A percentile compares a stretch with the other conserved stretches of the same genome.
These are phyloP conservation scores for Passer domesticus DNA, from an alignment of 2,113 vertebrate species.

Conservation along the genomic window DNA sequence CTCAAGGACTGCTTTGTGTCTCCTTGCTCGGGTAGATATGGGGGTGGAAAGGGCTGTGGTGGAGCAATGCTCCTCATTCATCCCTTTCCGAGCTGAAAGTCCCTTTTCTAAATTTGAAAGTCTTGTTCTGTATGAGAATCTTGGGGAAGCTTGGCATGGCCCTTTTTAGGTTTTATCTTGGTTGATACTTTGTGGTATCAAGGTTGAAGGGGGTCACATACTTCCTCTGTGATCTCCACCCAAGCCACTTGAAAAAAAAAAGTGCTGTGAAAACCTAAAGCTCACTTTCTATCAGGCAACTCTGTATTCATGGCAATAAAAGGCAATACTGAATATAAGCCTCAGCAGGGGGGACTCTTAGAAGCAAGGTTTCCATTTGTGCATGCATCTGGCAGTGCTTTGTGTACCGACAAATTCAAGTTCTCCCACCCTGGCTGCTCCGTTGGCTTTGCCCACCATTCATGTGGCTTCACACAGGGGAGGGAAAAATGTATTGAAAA, in stretches of 20 bases:
- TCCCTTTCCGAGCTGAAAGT: not conserved
- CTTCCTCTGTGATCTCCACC: constrained; percentile 41
- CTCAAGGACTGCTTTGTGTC: not conserved
- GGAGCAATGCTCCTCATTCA: not conserved
- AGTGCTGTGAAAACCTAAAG: not conserved
- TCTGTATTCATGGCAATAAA: not conserved
- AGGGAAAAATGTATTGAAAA: constrained; percentile 11
- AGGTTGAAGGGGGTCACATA: not conserved
- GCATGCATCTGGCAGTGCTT: not conserved
- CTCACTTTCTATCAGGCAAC: not conserved
- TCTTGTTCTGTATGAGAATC: not conserved
- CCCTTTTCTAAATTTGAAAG: not conserved
- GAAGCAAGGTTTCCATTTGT: constrained; percentile 28
- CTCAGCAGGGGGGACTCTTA: not conserved
- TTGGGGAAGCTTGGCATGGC: not conserved
- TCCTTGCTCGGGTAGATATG: rapidly evolving
- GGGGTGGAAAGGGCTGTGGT: not conserved
- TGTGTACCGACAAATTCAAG: not conserved
- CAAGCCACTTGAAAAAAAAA: constrained; percentile 7
- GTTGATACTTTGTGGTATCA: not conserved
- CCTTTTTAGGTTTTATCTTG: not conserved
- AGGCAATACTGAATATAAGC: not conserved
- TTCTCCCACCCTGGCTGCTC: not conserved
- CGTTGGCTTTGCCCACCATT: not conserved
- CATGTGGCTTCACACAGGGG: not conserved